Conservation (phyloP, 2,888 invertebrate genomes). For the Cacoxenus indagator region DNA sequence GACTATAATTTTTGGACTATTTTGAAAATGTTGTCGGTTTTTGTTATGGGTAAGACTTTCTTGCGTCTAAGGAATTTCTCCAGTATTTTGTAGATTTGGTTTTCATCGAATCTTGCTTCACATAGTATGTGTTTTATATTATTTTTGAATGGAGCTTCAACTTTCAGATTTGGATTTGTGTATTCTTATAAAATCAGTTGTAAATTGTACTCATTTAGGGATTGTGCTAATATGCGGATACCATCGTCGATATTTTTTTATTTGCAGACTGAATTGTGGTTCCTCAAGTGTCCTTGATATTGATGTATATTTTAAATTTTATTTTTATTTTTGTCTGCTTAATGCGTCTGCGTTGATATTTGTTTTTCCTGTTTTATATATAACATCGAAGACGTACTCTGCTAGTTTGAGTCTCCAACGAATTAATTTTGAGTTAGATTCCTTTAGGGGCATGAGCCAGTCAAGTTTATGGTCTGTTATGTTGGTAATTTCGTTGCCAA, state of each 20-base stretch:
- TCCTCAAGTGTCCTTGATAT: not conserved
- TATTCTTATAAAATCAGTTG: slow-evolving; percentile 21
- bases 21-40: slow-evolving; percentile 27
- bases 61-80: slow-evolving; percentile 27
- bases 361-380: slow-evolving; percentile 26
- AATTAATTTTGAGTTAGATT: slow-evolving; percentile 22
- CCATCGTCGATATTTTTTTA: slow-evolving; percentile 25
- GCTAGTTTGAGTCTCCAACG: slow-evolving; percentile 31
- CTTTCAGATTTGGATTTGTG: not conserved
- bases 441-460: slow-evolving; percentile 31
- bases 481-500: slow-evolving; percentile 59
- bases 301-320: slow-evolving; percentile 22
- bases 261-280: slow-evolving; percentile 18
- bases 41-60: slow-evolving; percentile 22
- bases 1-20: no score
- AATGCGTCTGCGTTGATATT: slow-evolving; percentile 34
- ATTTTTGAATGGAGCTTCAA: slow-evolving; percentile 28
- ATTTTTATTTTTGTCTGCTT: no score
- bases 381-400: slow-evolving; percentile 32
- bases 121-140: slow-evolving; percentile 19
- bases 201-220: slow-evolving; percentile 34
- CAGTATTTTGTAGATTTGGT: slow-evolving; percentile 12
- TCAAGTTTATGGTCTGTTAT: slow-evolving; percentile 66
- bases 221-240: slow-evolving; percentile 29
- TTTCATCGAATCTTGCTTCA: slow-evolving; percentile 18